These are phyloP conservation scores for Apteryx mantelli DNA, from an alignment of 2,113 vertebrate species.

Conservation along the genomic window DNA sequence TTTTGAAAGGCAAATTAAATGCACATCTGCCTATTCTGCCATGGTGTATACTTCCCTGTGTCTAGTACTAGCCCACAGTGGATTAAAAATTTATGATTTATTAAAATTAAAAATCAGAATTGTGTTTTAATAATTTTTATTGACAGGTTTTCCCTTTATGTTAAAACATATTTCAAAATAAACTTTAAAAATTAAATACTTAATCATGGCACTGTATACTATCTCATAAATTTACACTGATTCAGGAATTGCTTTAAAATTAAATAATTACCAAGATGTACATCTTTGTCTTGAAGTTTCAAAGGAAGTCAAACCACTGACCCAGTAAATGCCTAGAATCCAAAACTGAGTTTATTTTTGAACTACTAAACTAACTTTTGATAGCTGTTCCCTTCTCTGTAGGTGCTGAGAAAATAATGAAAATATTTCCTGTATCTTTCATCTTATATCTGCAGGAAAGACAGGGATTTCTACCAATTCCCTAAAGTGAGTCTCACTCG, in stretches of 20 bases:
- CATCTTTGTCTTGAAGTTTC: not conserved
- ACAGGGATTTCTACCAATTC: no score
- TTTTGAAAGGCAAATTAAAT: not conserved
- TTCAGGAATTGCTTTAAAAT: not conserved
- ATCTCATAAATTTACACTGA: not conserved
- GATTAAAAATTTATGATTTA: not conserved
- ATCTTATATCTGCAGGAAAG: no score
- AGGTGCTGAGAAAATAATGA: not conserved
- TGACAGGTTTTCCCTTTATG: not conserved
- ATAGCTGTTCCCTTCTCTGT: not conserved
- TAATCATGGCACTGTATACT: not conserved
- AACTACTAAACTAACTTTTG: not conserved
- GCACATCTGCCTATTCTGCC: not conserved
- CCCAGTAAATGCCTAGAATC: not conserved
- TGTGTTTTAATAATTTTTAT: not conserved
- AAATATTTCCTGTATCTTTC: not conserved
- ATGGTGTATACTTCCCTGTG: not conserved
- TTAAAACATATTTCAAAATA: not conserved
- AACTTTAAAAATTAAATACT: not conserved
- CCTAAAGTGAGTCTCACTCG: no score
- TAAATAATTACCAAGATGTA: not conserved
- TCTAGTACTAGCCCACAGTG: not conserved
- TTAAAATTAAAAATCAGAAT: not conserved
- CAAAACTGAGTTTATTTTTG: not conserved
- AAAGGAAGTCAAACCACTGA: not conserved